These are phyloP conservation scores for Crax fasciolata DNA, from an alignment of 2,797 vertebrate genomes.

Conservation along the genomic window DNA sequence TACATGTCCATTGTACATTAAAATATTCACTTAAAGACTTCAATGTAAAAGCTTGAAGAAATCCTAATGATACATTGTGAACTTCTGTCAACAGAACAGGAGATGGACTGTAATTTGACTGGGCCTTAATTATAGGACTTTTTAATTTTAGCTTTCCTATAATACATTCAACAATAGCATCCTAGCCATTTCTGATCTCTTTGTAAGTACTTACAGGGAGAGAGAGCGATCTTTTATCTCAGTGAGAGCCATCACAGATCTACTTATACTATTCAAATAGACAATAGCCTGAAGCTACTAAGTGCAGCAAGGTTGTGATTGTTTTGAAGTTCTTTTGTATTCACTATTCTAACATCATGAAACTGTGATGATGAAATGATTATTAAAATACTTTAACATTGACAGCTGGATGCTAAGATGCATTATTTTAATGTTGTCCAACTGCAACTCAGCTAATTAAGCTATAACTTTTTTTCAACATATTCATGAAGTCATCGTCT, in stretches of 20 bases:
- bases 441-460: background rate
- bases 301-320: background rate
- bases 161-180: background rate
- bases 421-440: background rate
- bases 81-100: background rate
- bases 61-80: background rate
- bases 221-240: background rate
- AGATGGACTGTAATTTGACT: background rate
- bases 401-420: background rate
- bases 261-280: background rate
- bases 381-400: conserved; percentile 1
- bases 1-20: background rate
- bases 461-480: background rate
- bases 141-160: background rate
- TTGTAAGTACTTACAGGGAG: background rate
- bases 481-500: background rate
- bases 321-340: conserved; percentile 16
- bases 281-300: conserved; percentile 6
- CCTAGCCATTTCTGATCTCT: background rate
- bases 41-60: background rate
- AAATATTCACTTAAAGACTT: background rate
- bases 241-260: background rate
- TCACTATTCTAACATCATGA: conserved; percentile 28
- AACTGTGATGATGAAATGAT: background rate
- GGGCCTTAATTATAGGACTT: background rate